Conservation (phyloP, 1,140 invertebrate species). For the Probaryconus sp. region DNA sequence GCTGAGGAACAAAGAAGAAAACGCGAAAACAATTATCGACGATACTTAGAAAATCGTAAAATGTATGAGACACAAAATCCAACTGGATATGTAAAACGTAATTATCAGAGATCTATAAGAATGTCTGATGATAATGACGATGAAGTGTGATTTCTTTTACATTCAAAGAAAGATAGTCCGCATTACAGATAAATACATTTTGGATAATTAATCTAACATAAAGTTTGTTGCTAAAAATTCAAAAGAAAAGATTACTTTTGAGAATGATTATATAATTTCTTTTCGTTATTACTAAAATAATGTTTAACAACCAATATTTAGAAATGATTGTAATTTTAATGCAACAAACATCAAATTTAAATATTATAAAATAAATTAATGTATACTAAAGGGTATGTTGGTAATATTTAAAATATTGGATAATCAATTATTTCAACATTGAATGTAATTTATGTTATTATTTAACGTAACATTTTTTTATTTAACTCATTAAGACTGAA, state of each 20-base stretch:
- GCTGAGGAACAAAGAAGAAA: slow-evolving; percentile 76
- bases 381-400: too few relatives aligned
- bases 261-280: too few relatives aligned
- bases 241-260: neutral
- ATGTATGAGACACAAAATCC: slow-evolving; percentile 74
- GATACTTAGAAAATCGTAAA: slow-evolving; percentile 75
- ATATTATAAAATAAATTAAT: too few relatives aligned
- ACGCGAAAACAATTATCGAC: slow-evolving; percentile 76
- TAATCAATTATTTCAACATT: too few relatives aligned
- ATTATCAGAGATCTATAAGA: slow-evolving; percentile 60
- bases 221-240: slow-evolving; percentile 22
- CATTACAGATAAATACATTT: slow-evolving; percentile 5
- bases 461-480: too few relatives aligned
- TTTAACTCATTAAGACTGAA: too few relatives aligned
- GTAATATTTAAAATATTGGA: too few relatives aligned
- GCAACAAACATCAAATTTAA: too few relatives aligned
- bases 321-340: too few relatives aligned
- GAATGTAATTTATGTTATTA: too few relatives aligned
- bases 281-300: too few relatives aligned
- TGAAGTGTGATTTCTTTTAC: slow-evolving; percentile 29
- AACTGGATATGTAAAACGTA: slow-evolving; percentile 61
- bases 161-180: neutral
- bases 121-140: slow-evolving; percentile 62
- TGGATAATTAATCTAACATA: slow-evolving; percentile 39
- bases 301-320: too few relatives aligned